A percentile compares a stretch with the other conserved stretches of the same genome.
Conservation (phyloP, 2,888 invertebrate species). For the Nomada goodeniana region DNA sequence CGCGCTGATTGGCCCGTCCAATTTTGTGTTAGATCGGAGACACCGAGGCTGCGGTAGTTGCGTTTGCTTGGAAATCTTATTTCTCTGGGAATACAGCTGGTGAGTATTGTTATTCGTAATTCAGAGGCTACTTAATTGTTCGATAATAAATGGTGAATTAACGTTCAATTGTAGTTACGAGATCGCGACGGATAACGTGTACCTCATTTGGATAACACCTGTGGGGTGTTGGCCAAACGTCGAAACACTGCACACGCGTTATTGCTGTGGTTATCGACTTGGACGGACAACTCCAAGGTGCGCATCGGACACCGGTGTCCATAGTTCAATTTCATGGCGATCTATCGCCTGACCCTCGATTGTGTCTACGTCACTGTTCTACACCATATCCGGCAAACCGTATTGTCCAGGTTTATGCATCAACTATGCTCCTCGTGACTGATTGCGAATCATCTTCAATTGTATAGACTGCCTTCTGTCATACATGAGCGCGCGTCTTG, state of each 20-base stretch:
- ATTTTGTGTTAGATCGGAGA: no score
- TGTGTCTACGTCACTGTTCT: conserved; percentile 39
- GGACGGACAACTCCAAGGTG: conserved; percentile 33
- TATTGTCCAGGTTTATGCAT: conserved; percentile 37
- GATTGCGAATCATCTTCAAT: conserved; percentile 11
- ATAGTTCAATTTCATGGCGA: conserved; percentile 51
- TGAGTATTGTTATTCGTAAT: no score
- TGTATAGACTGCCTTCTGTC: conserved; percentile 7
- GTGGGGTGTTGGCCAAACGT: conserved; percentile 19
- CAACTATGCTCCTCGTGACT: conserved; percentile 7
- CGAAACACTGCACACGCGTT: conserved; percentile 10
- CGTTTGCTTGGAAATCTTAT: no score
- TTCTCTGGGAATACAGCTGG: no score
- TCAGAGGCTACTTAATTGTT: neutral
- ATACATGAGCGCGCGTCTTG: no score
- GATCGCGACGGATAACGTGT: neutral
- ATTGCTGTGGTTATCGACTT: conserved; percentile 42
- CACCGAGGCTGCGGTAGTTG: no score
- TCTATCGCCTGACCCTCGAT: conserved; percentile 47
- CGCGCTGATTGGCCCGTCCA: no score
- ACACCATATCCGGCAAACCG: conserved; percentile 28
- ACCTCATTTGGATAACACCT: conserved; percentile 7
- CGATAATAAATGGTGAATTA: no score
- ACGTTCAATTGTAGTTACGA: neutral
- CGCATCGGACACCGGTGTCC: conserved; percentile 31